Evolutionary conservation across 2,888 invertebrate species (phyloP), one percentile per base, ranked within the genome.

Genomic region (Pimpla rufipes): DNA sequence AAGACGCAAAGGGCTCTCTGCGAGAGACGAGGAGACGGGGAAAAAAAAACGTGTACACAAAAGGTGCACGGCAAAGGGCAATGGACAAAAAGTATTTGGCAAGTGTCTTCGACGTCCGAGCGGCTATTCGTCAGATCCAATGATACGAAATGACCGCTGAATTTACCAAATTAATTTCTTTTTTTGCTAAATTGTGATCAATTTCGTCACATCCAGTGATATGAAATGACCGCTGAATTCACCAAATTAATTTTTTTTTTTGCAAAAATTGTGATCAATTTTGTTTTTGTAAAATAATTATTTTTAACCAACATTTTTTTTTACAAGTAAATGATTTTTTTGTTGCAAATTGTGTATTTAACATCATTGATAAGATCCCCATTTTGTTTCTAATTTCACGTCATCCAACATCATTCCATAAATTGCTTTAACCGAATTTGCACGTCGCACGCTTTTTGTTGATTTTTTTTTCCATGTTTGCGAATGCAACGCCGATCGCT

Each of bases 391-490:
- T 42, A 37, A 47, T 40, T 29, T 42, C 18, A 57, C 57, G 40
- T 35, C 52, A 40, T 66, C 40, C 55, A n/a, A 40, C 55, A 42
- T 62, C 16, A 16, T 62, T 62, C 0, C 16, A 52, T 21, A 18
- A 18, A 16, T 11, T 35, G n/a, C 55, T 18, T 35, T 64, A 52
- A 23, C 62, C 29, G 45, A 35, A 21, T 59, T 71, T 55, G 77
- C 77, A 80, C 50, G 77, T 70, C 16, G 55, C 74, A 74, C 47
- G 74, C 37, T 37, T 81, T 52, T 64, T 78, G 40, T 59, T 52
- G n/a, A n/a, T 57, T 59, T 37, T 62, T 76, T 45, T 64, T 62
- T 81, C 52, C 62, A 79, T 80, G 52, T 80, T 83, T 52, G 68
- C 21, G 47, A 83, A 83, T 59, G 77, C 62, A 83, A 55, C 77